A percentile compares a stretch with the other conserved stretches of the same genome.
phyloP scores from a whole-genome alignment of 2,888 invertebrate species.

The Empis livida region DNA sequence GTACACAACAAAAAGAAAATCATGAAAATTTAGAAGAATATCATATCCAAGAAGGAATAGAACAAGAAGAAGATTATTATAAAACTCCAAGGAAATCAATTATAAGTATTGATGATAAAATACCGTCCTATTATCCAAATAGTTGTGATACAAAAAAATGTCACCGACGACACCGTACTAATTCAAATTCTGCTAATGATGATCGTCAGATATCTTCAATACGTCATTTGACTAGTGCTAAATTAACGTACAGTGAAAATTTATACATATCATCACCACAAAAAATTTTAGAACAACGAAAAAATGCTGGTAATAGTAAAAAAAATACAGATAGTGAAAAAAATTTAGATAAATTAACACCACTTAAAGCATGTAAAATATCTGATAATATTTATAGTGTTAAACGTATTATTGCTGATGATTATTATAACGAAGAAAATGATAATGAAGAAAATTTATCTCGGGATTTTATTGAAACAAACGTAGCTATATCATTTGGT shows the following conservation, averaged over 20 bases:
- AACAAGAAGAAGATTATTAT: constrained; percentile 23
- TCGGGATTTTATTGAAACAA: neutral
- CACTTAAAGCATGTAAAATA: constrained; percentile 26
- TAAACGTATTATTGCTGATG: constrained; percentile 17
- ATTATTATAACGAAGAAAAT: constrained; percentile 7
- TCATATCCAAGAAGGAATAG: neutral
- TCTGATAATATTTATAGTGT: constrained; percentile 32
- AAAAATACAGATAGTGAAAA: neutral
- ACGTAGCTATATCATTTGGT: neutral
- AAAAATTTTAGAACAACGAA: constrained; percentile 28
- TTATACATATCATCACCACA: constrained; percentile 33
- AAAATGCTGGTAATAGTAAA: constrained; percentile 5
- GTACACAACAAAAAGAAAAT: no score
- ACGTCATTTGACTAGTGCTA: constrained; percentile 23
- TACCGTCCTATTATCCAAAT: constrained; percentile 36
- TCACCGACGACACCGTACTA: constrained; percentile 13
- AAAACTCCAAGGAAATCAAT: constrained; percentile 30
- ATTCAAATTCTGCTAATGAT: constrained; percentile 9
- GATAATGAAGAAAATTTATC: neutral
- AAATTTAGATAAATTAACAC: constrained; percentile 19
- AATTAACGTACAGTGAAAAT: constrained; percentile 27
- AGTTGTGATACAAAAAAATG: constrained; percentile 27
- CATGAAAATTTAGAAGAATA: no score
- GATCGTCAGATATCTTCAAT: constrained; percentile 14
- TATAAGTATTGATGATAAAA: constrained; percentile 33